Percentiles rank a stretch among this genome's conserved stretches.
Evolutionary conservation across 2,113 vertebrate species (phyloP).

Genomic region (Thinocorus orbignyianus): DNA sequence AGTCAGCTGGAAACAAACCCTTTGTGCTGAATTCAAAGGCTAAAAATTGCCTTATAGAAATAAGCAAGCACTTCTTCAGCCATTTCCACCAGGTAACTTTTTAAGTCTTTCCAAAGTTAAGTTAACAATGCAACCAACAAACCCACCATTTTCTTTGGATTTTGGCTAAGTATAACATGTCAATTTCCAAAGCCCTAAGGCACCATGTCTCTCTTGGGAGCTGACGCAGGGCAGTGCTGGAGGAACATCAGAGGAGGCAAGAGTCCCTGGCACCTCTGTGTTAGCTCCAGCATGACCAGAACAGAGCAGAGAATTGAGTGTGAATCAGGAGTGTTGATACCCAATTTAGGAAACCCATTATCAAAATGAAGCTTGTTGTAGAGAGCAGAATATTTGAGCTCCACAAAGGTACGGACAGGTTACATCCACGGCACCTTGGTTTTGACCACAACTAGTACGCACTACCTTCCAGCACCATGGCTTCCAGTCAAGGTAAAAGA

Average conservation of each 20-base stretch:
- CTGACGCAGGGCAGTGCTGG: not conserved
- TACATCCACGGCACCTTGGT: not conserved
- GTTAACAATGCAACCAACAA: not conserved
- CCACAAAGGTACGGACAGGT: not conserved
- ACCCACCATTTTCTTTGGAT: not conserved
- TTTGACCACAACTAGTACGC: not conserved
- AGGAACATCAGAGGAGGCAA: not conserved
- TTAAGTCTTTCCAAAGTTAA: not conserved
- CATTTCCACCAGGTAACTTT: not conserved
- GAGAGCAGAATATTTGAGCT: not conserved
- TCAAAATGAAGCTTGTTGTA: not conserved
- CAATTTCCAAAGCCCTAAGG: not conserved
- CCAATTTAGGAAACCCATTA: not conserved
- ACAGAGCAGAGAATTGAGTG: not conserved
- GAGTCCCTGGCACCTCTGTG: not conserved
- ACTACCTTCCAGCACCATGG: not conserved
- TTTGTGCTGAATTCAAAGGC: not conserved
- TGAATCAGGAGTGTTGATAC: not conserved
- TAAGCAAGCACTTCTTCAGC: not conserved
- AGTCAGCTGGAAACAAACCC: not conserved
- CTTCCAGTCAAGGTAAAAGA: not conserved
- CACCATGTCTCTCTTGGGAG: not conserved
- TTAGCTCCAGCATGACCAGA: fast-evolving
- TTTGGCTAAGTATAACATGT: not conserved
- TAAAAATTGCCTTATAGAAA: not conserved